phyloP scores from a whole-genome alignment of 1,140 invertebrate genomes.

The Drosophila parvula region DNA sequence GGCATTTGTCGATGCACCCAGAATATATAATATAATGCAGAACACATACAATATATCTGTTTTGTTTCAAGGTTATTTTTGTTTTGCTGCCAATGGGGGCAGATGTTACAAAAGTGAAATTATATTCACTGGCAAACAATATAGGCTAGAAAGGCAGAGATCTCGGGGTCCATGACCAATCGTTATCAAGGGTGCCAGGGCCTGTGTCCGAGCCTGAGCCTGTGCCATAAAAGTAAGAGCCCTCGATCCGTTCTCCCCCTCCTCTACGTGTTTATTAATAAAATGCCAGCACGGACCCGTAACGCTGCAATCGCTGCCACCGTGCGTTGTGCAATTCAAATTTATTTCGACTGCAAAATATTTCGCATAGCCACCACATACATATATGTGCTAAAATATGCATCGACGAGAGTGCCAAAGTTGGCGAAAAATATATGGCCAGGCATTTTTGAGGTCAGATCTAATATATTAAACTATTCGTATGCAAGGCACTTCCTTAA shows the following conservation, averaged over 20 bases:
- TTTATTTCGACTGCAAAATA: slow-evolving; percentile 33
- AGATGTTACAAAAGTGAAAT: slow-evolving; percentile 69
- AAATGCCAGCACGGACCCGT: slow-evolving; percentile 40
- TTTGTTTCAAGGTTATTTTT: slow-evolving; percentile 36
- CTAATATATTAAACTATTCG: slow-evolving; percentile 8
- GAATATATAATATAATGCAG: slow-evolving; percentile 27
- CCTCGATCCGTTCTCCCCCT: slow-evolving; percentile 19
- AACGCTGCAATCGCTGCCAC: slow-evolving; percentile 36
- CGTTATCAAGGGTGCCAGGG: slow-evolving; percentile 59
- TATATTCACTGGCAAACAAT: slow-evolving; percentile 34
- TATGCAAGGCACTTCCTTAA: slow-evolving; percentile 14
- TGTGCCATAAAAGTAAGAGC: slow-evolving; percentile 61
- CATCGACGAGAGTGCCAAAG: slow-evolving; percentile 11
- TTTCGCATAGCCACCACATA: slow-evolving; percentile 17
- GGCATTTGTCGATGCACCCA: slow-evolving; percentile 27
- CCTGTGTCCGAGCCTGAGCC: slow-evolving; percentile 5
- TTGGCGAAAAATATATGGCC: slow-evolving; percentile 15
- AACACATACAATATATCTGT: slow-evolving; percentile 18
- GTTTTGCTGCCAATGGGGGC: slow-evolving; percentile 27
- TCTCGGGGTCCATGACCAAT: slow-evolving; percentile 57
- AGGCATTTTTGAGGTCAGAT: slow-evolving; percentile 32
- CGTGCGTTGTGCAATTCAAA: slow-evolving; percentile 45
- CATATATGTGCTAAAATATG: slow-evolving; percentile 24
- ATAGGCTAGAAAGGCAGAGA: slow-evolving; percentile 3
- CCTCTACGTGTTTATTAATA: slow-evolving; percentile 59